Evolutionary conservation across 2,888 invertebrate genomes (phyloP).

Genomic region (Drosophila kanekoi): DNA sequence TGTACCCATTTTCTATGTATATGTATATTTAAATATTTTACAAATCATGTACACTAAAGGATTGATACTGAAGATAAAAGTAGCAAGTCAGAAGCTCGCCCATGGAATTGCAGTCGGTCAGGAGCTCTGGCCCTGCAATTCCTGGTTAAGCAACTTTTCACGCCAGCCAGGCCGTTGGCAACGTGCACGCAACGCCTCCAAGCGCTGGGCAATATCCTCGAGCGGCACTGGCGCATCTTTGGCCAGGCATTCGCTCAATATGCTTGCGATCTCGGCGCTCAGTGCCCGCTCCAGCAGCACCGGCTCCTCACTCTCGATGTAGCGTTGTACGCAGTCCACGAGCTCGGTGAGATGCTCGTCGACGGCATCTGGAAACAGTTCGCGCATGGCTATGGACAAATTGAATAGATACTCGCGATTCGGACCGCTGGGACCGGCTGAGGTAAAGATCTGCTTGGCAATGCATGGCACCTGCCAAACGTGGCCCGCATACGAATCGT

Average conservation of each 20-base stretch:
- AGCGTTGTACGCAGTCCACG: conserved; percentile 87
- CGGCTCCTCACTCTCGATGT: conserved; percentile 66
- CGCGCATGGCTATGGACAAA: conserved; percentile 91
- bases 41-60: conserved; percentile 18
- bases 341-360: conserved; percentile 92
- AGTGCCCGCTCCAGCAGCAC: conserved; percentile 59
- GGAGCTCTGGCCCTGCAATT: conserved; percentile 25
- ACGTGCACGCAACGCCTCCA: conserved; percentile 58
- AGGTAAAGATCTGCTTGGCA: conserved; percentile 91
- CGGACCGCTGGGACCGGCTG: conserved; percentile 93
- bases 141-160: conserved; percentile 58
- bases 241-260: conserved; percentile 33
- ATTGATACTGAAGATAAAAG: conserved; percentile 11
- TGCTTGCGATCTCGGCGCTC: conserved; percentile 57
- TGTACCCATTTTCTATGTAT: conserved; percentile 8
- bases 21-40: conserved; percentile 13
- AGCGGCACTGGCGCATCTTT: neutral
- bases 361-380: conserved; percentile 89
- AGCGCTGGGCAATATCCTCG: conserved; percentile 29
- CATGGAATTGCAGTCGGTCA: conserved; percentile 20
- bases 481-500: conserved; percentile 91
- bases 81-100: neutral
- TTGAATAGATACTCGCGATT: conserved; percentile 97
- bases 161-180: conserved; percentile 70
- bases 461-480: conserved; percentile 89